A percentile compares a stretch with the other conserved stretches of the same genome.
These are phyloP conservation scores for Ophion ventricosus DNA, from an alignment of 2,888 invertebrate genomes.

Conservation along the genomic window DNA sequence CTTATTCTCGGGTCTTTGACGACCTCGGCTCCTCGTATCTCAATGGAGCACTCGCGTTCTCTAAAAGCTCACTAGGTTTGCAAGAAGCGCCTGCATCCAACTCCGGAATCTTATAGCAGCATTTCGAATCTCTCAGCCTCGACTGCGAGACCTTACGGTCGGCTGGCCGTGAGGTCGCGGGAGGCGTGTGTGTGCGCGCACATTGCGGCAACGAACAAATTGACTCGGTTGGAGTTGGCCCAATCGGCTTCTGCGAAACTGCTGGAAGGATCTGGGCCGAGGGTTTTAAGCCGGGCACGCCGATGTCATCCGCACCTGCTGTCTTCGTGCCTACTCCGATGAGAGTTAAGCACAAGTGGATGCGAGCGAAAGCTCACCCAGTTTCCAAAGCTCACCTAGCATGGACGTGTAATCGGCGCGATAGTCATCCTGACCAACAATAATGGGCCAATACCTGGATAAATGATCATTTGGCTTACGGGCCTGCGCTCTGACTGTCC, in stretches of 20 bases:
- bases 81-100: constrained; percentile 63
- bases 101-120: constrained; percentile 54
- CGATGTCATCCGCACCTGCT: constrained; percentile 55
- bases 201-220: constrained; percentile 38
- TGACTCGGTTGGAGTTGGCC: constrained; percentile 15
- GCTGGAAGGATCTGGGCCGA: constrained; percentile 5
- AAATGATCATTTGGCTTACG: neutral
- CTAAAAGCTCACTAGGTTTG: constrained; percentile 75
- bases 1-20: constrained; percentile 78
- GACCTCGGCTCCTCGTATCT: constrained; percentile 72
- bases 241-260: constrained; percentile 21
- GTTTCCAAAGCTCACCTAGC: neutral
- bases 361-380: constrained; percentile 20
- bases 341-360: constrained; percentile 2
- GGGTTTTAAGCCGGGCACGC: constrained; percentile 19
- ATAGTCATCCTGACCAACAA: neutral
- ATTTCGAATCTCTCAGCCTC: constrained; percentile 22
- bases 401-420: neutral
- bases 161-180: neutral
- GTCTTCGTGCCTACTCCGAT: neutral
- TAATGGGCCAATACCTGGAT: neutral
- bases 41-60: constrained; percentile 72
- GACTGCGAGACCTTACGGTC: neutral
- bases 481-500: too few species aligned
- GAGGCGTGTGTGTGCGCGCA: neutral